phyloP scores from a whole-genome alignment of 2,113 vertebrate species.

The Amblyornis subalaris region DNA sequence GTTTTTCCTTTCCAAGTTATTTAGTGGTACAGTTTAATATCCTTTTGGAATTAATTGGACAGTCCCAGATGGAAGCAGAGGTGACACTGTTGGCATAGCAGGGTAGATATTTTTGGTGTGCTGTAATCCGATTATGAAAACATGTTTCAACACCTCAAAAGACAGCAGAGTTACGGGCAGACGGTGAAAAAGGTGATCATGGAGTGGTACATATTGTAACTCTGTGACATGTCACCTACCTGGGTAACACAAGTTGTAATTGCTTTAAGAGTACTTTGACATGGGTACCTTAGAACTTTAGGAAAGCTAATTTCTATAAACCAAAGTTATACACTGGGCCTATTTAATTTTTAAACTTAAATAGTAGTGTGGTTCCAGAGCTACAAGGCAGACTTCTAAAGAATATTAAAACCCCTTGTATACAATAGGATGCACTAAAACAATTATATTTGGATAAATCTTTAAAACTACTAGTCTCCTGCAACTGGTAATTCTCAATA shows the following conservation, averaged over 20 bases:
- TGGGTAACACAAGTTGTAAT: background rate
- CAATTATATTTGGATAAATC: background rate
- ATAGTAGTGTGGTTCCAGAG: background rate
- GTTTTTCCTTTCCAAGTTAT: background rate
- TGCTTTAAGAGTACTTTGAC: background rate
- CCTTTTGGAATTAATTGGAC: background rate
- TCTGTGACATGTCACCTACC: background rate
- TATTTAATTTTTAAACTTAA: background rate
- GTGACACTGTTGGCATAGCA: background rate
- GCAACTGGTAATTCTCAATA: background rate
- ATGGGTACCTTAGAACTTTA: background rate
- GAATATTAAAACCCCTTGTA: background rate
- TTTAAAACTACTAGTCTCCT: background rate
- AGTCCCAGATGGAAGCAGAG: background rate
- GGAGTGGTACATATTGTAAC: background rate
- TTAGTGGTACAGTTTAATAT: background rate
- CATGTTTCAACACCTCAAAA: background rate
- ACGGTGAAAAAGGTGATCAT: background rate
- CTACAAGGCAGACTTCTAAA: background rate
- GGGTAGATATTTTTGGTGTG: background rate
- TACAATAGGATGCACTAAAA: background rate
- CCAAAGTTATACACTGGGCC: background rate
- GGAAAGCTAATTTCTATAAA: background rate
- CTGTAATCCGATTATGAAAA: background rate
- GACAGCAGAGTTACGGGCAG: rapidly evolving